Base-by-base conservation (phyloP, 2,888 invertebrate species). In the Parnassius apollo region DNA sequence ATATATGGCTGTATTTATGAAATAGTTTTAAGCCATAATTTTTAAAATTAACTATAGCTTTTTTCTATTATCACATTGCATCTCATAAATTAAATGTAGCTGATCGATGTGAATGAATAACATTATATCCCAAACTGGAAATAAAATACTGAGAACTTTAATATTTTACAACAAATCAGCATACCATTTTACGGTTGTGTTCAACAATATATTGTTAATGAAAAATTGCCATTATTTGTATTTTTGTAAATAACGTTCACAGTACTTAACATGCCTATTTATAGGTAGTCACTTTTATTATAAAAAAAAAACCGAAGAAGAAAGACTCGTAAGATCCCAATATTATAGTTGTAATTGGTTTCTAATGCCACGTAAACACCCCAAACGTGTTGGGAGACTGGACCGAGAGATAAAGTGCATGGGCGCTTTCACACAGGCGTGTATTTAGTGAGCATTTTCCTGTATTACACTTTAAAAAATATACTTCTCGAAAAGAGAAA, bases 361-460 rank as follows among this genome's bases (percentile, higher is more conserved):
- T 88, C 89, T 92, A 92, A 92, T 91, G 89, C 92, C 85, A 82
- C 86, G 80, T 91, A 91, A 92, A 89, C 86, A 90, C 87, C 81
- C 85, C 87, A 91, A 90, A 92, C 92, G 92, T 92, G 92, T 92
- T 90, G 85, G 80, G 78, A 76, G 88, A 81, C 76, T 87, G 88
- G 88, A 82, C 86, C 70, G 80, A 69, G 91, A 91, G 92, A 92
- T 92, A 92, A 92, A 91, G 84, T 82, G 81, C 75, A 76, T 75
- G 77, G 77, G 73, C 75, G 75, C 74, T 76, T 73, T 69, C 77
- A 71, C 70, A 64, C 64, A 50, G 53, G 45, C 57, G 54, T 11
- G 22, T 13, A 55, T 69, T 74, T 65, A 66, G 67, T 67, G 70
- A 66, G 67, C 67, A 70, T 63, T 73, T 73, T 73, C 71, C 71